These are phyloP conservation scores for Papilio demoleus DNA, from an alignment of 2,888 invertebrate species.

Conservation along the genomic window DNA sequence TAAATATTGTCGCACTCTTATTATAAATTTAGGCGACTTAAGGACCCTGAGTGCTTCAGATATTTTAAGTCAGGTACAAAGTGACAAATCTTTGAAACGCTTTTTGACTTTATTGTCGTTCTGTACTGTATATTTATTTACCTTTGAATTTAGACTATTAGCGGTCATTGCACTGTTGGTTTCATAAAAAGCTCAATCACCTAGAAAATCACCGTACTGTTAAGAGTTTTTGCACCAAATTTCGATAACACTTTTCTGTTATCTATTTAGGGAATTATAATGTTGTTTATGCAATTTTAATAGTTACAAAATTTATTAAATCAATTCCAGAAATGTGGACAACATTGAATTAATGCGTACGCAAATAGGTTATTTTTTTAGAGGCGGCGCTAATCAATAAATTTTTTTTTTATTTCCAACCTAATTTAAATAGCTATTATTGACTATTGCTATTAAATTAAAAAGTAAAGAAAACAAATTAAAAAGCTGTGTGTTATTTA, in stretches of 20 bases:
- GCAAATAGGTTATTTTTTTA: no score
- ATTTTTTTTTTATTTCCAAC: no score
- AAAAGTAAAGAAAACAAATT: no score
- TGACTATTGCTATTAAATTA: no score
- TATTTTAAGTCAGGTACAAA: not conserved
- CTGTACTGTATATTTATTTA: not conserved
- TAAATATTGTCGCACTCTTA: not conserved
- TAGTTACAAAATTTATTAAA: not conserved
- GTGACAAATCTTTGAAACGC: not conserved
- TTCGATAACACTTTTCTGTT: slow-evolving; percentile 36
- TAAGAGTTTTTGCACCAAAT: slow-evolving; percentile 37
- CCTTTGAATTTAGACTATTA: slow-evolving; percentile 6
- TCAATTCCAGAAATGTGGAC: not conserved
- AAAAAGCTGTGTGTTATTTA: not conserved
- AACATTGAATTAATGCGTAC: not conserved
- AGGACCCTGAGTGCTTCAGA: not conserved
- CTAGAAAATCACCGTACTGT: slow-evolving; percentile 40
- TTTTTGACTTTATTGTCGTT: not conserved
- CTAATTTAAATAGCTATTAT: no score
- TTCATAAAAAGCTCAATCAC: slow-evolving; percentile 40
- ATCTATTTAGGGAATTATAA: slow-evolving; percentile 24
- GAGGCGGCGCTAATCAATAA: no score
- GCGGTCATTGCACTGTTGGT: slow-evolving; percentile 39
- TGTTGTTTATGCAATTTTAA: slow-evolving; percentile 28
- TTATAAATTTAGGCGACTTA: not conserved